Percentiles rank a stretch among this genome's conserved stretches.
These are phyloP conservation scores for Corythornis cristatus DNA, from an alignment of 2,113 vertebrate genomes.

Conservation along the genomic window DNA sequence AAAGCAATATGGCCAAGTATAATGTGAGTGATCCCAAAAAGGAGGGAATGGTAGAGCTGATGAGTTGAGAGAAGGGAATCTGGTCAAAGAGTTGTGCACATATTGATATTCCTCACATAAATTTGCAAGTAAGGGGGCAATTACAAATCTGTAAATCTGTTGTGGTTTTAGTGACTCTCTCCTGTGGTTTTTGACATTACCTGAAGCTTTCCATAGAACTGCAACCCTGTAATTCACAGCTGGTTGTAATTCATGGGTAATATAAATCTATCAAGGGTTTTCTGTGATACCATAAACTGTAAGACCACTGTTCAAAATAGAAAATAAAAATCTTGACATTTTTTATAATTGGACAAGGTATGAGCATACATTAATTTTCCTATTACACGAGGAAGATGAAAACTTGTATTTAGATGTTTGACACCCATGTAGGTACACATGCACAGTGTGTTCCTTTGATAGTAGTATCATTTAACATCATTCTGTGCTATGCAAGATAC, in stretches of 20 bases:
- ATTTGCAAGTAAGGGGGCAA: not conserved
- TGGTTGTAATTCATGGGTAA: not conserved
- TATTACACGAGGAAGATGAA: not conserved
- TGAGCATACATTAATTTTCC: not conserved
- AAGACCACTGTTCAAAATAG: not conserved
- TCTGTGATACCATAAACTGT: not conserved
- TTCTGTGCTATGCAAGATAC: not conserved
- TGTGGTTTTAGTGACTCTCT: not conserved
- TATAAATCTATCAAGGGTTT: not conserved
- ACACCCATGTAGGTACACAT: not conserved
- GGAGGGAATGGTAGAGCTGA: not conserved
- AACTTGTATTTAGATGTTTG: not conserved
- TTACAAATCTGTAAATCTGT: not conserved
- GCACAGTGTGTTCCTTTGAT: not conserved
- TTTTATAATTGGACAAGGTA: not conserved
- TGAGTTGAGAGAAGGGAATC: not conserved
- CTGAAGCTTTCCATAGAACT: not conserved
- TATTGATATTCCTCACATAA: fast-evolving
- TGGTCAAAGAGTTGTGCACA: not conserved
- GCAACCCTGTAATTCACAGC: not conserved
- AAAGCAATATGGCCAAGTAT: not conserved
- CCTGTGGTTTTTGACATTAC: not conserved
- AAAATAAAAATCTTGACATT: not conserved
- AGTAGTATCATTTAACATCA: not conserved
- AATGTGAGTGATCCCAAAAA: not conserved